A percentile compares a stretch with the other conserved stretches of the same genome.
These are phyloP conservation scores for Mesochorus sp. DNA, from an alignment of 2,888 invertebrate genomes.

Conservation along the genomic window DNA sequence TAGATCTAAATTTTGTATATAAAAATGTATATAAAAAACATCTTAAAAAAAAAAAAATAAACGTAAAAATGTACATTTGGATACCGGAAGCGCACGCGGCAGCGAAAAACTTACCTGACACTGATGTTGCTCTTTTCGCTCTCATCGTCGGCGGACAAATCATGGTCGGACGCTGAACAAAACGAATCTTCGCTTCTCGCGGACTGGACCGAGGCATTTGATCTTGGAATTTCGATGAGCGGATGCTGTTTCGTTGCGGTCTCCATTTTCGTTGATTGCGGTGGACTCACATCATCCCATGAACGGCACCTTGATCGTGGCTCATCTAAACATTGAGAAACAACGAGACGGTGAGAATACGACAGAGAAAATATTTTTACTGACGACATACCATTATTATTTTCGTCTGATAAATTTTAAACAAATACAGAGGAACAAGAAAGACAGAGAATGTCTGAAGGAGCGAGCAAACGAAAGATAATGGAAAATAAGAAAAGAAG, in stretches of 20 bases:
- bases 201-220: slow-evolving; percentile 77
- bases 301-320: slow-evolving; percentile 89
- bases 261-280: slow-evolving; percentile 71
- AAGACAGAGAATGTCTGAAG: background rate
- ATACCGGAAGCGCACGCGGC: background rate
- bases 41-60: background rate
- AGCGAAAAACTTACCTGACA: slow-evolving; percentile 81
- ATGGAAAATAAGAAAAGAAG: slow-evolving; percentile 8
- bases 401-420: background rate
- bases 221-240: slow-evolving; percentile 76
- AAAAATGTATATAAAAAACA: too few relatives aligned
- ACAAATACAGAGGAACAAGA: background rate
- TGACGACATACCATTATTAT: background rate
- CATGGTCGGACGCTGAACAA: slow-evolving; percentile 86
- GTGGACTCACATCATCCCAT: slow-evolving; percentile 87
- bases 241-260: slow-evolving; percentile 71
- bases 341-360: background rate
- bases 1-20: too few relatives aligned
- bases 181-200: slow-evolving; percentile 86
- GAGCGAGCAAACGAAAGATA: slow-evolving; percentile 10
- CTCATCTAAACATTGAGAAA: slow-evolving; percentile 87
- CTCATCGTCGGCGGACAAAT: slow-evolving; percentile 86
- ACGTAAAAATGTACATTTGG: too few relatives aligned
- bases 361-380: background rate
- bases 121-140: slow-evolving; percentile 84